phyloP scores from a whole-genome alignment of 2,888 invertebrate genomes.

The Craniophora ligustri region DNA sequence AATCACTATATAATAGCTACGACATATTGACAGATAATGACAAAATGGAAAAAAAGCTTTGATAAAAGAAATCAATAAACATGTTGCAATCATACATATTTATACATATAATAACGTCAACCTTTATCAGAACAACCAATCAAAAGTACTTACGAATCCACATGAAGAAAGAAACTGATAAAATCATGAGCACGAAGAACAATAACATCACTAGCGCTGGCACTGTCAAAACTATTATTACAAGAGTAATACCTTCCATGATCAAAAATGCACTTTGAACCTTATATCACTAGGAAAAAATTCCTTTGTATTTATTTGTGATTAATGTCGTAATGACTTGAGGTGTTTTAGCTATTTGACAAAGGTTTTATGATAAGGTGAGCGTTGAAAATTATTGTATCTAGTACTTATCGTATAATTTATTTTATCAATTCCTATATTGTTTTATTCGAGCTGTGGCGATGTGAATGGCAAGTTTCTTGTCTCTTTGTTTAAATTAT shows the following conservation, averaged over 20 bases:
- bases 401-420: conserved; percentile 24
- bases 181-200: conserved; percentile 21
- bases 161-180: conserved; percentile 13
- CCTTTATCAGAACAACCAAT: not conserved
- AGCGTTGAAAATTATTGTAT: conserved; percentile 7
- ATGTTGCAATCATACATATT: not conserved
- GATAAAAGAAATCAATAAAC: not conserved
- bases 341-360: conserved; percentile 3
- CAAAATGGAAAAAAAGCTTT: not conserved
- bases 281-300: not conserved
- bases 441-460: not conserved
- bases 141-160: conserved; percentile 50
- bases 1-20: no score
- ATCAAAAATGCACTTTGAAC: not conserved
- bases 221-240: conserved; percentile 43
- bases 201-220: conserved; percentile 44
- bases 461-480: not conserved
- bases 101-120: not conserved
- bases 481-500: conserved; percentile 2
- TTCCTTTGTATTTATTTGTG: not conserved
- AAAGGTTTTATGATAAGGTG: conserved; percentile 13
- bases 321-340: not conserved
- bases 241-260: conserved; percentile 29
- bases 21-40: not conserved
- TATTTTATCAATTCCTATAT: conserved; percentile 7